Percentiles rank a stretch among this genome's conserved stretches.
phyloP scores from a whole-genome alignment of 2,797 vertebrate genomes.

The Paguma larvata region DNA sequence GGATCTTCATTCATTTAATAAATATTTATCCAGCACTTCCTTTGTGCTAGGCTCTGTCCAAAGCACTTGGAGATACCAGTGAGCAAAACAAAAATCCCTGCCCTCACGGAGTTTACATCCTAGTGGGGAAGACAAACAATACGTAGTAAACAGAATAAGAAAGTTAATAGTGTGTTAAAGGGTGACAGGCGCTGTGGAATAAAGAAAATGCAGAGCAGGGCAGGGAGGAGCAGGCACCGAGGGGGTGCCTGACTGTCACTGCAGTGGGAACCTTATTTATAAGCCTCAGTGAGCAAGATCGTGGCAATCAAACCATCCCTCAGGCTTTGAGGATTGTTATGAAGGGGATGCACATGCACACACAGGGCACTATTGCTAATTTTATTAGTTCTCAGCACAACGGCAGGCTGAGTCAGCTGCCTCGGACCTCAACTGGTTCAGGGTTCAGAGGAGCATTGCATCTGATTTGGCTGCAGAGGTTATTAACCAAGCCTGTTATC shows the following conservation, averaged over 20 bases:
- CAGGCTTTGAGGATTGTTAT: not conserved
- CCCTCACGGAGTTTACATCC: not conserved
- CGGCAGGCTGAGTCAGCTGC: constrained; percentile 40
- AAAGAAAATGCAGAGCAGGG: not conserved
- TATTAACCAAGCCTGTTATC: not conserved
- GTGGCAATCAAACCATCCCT: not conserved
- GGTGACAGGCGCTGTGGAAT: not conserved
- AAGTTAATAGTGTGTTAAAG: not conserved
- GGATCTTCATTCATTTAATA: not conserved
- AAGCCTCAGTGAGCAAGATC: not conserved
- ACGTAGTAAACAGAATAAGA: not conserved
- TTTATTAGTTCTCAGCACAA: constrained; percentile 48
- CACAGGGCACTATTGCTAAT: not conserved
- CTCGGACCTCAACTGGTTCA: not conserved
- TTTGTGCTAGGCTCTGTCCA: not conserved
- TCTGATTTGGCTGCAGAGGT: not conserved
- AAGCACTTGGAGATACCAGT: not conserved
- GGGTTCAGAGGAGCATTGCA: constrained; percentile 10
- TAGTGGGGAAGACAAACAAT: not conserved
- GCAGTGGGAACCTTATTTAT: not conserved
- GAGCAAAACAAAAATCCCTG: not conserved
- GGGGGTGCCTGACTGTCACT: not conserved
- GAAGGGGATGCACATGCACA: not conserved
- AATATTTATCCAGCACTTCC: not conserved
- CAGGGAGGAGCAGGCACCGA: too few relatives aligned